Conservation (phyloP, 2,888 invertebrate species). For the Drosophila greeni region DNA sequence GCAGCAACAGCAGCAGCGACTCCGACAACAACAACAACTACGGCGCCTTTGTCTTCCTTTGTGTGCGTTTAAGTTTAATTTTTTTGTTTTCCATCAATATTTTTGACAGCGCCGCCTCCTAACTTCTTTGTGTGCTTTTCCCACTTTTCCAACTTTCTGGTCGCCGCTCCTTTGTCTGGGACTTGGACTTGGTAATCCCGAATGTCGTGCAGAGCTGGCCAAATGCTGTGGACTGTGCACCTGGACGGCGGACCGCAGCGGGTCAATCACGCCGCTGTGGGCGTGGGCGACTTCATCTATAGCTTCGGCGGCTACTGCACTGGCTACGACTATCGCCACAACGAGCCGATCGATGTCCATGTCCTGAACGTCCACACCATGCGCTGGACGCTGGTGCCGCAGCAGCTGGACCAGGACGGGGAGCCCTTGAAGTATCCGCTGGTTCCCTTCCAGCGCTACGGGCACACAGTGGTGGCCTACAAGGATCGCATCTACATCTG, state of each 20-base stretch:
- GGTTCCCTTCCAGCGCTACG: conserved; percentile 90
- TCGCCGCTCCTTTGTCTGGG: conserved; percentile 1
- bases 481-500: conserved; percentile 88
- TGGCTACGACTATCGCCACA: conserved; percentile 85
- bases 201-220: neutral
- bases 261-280: conserved; percentile 94
- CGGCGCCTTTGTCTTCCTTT: conserved; percentile 28
- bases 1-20: neutral
- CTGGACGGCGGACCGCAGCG: conserved; percentile 94
- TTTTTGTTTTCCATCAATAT: too few species aligned
- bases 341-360: conserved; percentile 91
- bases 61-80: conserved; percentile 10
- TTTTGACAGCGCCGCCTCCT: conserved; percentile 3
- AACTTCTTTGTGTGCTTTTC: conserved; percentile 15
- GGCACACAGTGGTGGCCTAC: conserved; percentile 92
- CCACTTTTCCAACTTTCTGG: neutral
- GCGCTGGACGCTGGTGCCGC: conserved; percentile 80
- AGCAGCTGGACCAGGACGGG: conserved; percentile 80
- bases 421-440: conserved; percentile 79
- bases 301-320: conserved; percentile 96
- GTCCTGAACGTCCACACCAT: conserved; percentile 87
- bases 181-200: neutral
- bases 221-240: conserved; percentile 90
- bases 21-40: conserved; percentile 1
- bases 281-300: conserved; percentile 88